A percentile compares a stretch with the other conserved stretches of the same genome.
Conservation (phyloP, 35 echinoderm and acorn worm species). For the Diadema setosum region DNA sequence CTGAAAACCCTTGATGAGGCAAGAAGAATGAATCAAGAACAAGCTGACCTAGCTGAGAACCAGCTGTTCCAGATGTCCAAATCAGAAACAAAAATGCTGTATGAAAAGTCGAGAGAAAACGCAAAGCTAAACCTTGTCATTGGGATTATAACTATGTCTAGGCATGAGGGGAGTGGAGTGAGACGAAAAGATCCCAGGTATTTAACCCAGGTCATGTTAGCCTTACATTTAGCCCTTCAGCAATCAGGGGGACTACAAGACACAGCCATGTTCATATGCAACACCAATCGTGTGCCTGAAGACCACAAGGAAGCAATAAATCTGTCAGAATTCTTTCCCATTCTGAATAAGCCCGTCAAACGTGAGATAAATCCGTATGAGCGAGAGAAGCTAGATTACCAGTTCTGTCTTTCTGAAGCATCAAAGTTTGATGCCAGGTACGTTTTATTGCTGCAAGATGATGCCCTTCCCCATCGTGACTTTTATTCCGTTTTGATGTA, state of each 20-base stretch:
- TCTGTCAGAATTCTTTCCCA: constrained; percentile 48
- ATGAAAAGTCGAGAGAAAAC: background rate
- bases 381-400: constrained; percentile 74
- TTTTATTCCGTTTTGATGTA: constrained; percentile 66
- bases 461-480: constrained; percentile 58
- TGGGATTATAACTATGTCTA: constrained; percentile 51
- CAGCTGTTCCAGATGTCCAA: constrained; percentile 16
- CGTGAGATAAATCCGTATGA: background rate
- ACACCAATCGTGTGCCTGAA: constrained; percentile 13
- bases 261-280: constrained; percentile 70
- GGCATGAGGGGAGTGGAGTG: background rate
- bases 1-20: background rate
- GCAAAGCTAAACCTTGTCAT: constrained; percentile 41
- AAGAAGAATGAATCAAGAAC: constrained; percentile 12
- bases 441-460: constrained; percentile 81
- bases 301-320: constrained; percentile 41
- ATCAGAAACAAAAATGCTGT: background rate
- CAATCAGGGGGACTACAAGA: background rate
- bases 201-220: constrained; percentile 63
- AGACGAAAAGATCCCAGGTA: constrained; percentile 25
- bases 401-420: constrained; percentile 60
- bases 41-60: constrained; percentile 24
- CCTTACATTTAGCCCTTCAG: constrained; percentile 23
- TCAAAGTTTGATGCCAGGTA: constrained; percentile 49
- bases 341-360: background rate